phyloP scores from a whole-genome alignment of 2,888 invertebrate genomes.

The Polyploca ridens region DNA sequence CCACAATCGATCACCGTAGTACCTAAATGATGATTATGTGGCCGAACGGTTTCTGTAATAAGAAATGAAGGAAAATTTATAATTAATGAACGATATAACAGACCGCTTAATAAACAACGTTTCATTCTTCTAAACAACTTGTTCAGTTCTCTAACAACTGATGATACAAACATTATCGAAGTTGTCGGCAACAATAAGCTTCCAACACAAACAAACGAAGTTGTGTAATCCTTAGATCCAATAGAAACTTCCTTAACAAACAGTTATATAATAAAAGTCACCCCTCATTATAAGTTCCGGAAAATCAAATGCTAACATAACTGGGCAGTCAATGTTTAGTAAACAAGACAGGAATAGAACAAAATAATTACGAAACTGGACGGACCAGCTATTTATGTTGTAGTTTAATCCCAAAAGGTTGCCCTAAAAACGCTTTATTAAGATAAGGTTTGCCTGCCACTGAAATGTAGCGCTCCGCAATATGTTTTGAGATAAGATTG shows the following conservation, averaged over 20 bases:
- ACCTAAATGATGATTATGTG: neutral
- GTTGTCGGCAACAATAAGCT: neutral
- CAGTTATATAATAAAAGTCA: constrained; percentile 6
- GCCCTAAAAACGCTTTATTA: constrained; percentile 40
- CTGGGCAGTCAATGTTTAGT: constrained; percentile 18
- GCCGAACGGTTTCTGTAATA: too few species aligned
- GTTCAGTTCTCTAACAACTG: neutral
- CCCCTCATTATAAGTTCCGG: too few species aligned
- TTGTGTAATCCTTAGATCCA: neutral
- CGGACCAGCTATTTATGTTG: constrained; percentile 28
- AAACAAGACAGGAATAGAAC: constrained; percentile 34
- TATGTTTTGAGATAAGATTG: neutral
- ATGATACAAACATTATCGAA: neutral
- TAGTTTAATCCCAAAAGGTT: constrained; percentile 38
- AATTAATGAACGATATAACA: neutral
- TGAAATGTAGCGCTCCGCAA: neutral
- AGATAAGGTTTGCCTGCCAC: neutral
- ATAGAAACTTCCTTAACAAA: constrained; percentile 4
- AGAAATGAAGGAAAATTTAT: too few species aligned
- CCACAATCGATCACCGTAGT: neutral
- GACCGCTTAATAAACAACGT: neutral
- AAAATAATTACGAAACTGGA: constrained; percentile 25
- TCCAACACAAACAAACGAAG: neutral
- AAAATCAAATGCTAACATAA: constrained; percentile 28
- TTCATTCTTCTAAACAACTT: neutral